Conservation (phyloP, 2,113 vertebrate species). For the Psittacus erithacus region DNA sequence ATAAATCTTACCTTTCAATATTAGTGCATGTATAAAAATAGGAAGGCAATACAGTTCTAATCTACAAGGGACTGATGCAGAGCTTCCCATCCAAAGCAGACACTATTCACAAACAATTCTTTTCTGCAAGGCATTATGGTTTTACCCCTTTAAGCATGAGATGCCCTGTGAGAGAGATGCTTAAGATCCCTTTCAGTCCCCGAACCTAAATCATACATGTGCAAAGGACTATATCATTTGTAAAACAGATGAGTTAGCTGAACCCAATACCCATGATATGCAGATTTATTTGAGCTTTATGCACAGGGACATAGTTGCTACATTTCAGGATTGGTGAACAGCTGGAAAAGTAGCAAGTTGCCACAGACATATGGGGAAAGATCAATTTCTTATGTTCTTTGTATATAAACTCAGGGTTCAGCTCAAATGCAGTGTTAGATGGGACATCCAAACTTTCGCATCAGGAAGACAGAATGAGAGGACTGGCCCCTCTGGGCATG, state of each 20-base stretch:
- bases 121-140: neutral
- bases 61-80: neutral
- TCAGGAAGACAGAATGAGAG: neutral
- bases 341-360: constrained; percentile 37
- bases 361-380: neutral
- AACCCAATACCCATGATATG: neutral
- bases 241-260: neutral
- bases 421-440: neutral
- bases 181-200: neutral
- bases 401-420: fast-evolving
- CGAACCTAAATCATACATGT: neutral
- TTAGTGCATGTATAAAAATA: neutral
- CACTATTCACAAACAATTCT: neutral
- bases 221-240: neutral
- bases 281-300: neutral
- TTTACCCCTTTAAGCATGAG: neutral
- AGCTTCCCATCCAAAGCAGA: neutral
- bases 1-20: neutral
- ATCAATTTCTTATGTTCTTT: neutral
- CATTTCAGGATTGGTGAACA: neutral
- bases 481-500: neutral
- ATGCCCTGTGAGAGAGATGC: neutral
- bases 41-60: neutral
- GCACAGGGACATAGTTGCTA: neutral
- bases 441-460: neutral